Percentiles rank a stretch among this genome's conserved stretches.
These are phyloP conservation scores for Calcarius lapponicus DNA, from an alignment of 2,797 vertebrate species.

Conservation along the genomic window DNA sequence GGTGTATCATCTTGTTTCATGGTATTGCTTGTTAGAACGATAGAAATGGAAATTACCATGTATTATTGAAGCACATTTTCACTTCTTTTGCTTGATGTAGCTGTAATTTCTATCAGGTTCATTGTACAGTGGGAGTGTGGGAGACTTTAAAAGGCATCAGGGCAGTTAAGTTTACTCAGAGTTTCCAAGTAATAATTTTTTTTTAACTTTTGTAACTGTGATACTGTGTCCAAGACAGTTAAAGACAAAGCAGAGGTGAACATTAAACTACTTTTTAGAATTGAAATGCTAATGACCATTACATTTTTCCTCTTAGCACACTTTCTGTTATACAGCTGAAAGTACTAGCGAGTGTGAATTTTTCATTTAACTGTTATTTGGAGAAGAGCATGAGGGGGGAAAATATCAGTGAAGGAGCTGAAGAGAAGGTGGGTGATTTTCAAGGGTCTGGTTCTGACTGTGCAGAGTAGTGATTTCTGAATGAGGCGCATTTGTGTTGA, in stretches of 20 bases:
- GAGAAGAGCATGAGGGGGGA: not conserved
- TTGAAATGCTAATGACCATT: not conserved
- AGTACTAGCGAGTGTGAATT: not conserved
- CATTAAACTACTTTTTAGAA: not conserved
- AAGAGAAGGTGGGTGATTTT: not conserved
- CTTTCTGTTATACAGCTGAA: not conserved
- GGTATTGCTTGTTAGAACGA: not conserved
- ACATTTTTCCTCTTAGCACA: not conserved
- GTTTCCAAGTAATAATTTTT: not conserved
- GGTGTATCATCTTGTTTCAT: not conserved
- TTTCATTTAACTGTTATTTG: not conserved
- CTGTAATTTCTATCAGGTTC: not conserved
- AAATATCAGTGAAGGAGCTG: not conserved
- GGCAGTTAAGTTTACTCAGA: not conserved
- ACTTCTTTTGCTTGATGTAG: not conserved
- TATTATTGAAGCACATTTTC: not conserved
- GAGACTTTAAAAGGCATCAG: not conserved
- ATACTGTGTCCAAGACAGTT: not conserved
- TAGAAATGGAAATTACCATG: not conserved
- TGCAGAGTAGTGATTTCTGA: not conserved
- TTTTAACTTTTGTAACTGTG: not conserved
- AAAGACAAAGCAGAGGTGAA: not conserved
- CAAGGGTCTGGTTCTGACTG: not conserved
- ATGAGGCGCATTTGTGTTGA: not conserved
- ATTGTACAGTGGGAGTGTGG: accelerated